Conservation (phyloP, 2,888 invertebrate species). For the Archips crataeganus region DNA sequence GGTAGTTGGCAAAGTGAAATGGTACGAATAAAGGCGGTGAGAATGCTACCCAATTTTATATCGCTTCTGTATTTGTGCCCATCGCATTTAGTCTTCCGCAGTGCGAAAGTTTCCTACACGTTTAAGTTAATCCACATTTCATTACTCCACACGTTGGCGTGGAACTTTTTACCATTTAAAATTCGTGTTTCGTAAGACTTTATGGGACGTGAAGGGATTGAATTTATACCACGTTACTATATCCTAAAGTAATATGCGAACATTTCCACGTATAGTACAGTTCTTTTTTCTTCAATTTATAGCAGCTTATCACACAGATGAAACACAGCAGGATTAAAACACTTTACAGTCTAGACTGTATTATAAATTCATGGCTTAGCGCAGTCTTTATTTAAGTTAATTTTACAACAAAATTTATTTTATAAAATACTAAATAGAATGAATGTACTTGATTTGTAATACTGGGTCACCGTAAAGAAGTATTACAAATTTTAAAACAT, state of each 20-base stretch:
- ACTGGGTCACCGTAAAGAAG: conserved; percentile 25
- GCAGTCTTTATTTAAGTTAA: background rate
- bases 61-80: conserved; percentile 70
- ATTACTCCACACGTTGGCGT: conserved; percentile 58
- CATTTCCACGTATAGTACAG: conserved; percentile 36
- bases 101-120: conserved; percentile 59
- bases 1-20: conserved; percentile 82
- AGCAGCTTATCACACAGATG: background rate
- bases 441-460: background rate
- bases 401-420: no score
- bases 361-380: background rate
- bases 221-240: background rate
- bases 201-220: conserved; percentile 44
- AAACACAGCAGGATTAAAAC: conserved; percentile 5
- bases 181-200: conserved; percentile 56
- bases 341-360: background rate
- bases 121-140: conserved; percentile 70
- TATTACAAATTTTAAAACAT: conserved; percentile 26
- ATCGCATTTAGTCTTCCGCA: conserved; percentile 66
- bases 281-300: conserved; percentile 33
- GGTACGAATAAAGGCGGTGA: conserved; percentile 73
- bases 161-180: conserved; percentile 48
- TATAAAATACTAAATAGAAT: no score
- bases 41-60: conserved; percentile 76
- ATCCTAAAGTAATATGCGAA: background rate